A percentile compares a stretch with the other conserved stretches of the same genome.
Evolutionary conservation across 2,113 vertebrate species (phyloP).

Genomic region (Aphyosemion australe): DNA sequence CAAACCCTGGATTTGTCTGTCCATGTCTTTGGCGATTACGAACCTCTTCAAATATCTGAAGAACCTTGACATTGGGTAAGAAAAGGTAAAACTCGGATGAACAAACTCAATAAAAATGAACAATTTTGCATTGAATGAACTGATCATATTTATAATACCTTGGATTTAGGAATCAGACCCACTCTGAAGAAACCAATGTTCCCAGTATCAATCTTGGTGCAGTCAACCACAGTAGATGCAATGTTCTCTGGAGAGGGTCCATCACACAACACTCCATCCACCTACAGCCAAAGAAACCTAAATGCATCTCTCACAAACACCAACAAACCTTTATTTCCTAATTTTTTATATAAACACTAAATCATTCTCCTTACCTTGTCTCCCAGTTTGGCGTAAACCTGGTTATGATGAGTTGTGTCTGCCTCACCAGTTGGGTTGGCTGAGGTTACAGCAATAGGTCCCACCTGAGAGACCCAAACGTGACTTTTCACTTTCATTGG

Average conservation of each 20-base stretch:
- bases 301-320: background rate
- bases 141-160: conserved; percentile 73
- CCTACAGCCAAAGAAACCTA: conserved; percentile 65
- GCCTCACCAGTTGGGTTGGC: conserved; percentile 92
- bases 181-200: conserved; percentile 88
- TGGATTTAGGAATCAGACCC: conserved; percentile 86
- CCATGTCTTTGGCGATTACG: conserved; percentile 72
- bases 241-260: conserved; percentile 90
- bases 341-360: conserved; percentile 2
- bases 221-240: conserved; percentile 92
- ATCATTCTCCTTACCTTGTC: conserved; percentile 78
- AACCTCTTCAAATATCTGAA: conserved; percentile 86
- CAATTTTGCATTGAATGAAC: too few species aligned
- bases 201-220: conserved; percentile 86
- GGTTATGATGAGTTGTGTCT: conserved; percentile 92
- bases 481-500: background rate
- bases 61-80: conserved; percentile 73
- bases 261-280: conserved; percentile 88
- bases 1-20: conserved; percentile 70
- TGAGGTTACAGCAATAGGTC: conserved; percentile 88
- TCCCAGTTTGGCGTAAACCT: conserved; percentile 89
- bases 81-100: background rate
- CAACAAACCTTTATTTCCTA: background rate
- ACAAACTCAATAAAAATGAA: too few species aligned
- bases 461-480: conserved; percentile 77